Conservation (phyloP, 2,797 vertebrate genomes). For the Phyllotis vaccarum region DNA sequence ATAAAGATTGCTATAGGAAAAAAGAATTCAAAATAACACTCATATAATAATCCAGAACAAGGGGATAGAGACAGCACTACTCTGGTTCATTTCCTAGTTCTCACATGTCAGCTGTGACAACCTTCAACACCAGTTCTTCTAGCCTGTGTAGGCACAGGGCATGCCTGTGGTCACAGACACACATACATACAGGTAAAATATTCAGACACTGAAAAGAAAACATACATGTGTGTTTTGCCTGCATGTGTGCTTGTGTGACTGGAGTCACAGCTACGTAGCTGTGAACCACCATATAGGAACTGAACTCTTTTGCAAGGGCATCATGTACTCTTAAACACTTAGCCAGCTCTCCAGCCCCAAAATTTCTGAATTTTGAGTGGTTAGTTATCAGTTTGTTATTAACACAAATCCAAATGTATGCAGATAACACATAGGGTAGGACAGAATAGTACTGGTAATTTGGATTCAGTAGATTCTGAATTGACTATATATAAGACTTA, state of each 20-base stretch:
- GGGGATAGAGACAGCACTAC: not conserved
- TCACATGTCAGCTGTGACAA: too few species aligned
- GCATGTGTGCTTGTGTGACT: not conserved
- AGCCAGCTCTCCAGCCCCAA: not conserved
- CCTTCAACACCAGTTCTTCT: too few species aligned
- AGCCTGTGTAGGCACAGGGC: too few species aligned
- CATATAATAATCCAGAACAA: not conserved
- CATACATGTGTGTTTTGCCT: not conserved
- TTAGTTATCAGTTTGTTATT: slow-evolving; percentile 7
- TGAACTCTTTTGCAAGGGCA: not conserved
- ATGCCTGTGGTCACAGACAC: too few species aligned
- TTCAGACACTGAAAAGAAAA: too few species aligned
- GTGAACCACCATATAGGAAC: not conserved
- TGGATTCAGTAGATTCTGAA: slow-evolving; percentile 36
- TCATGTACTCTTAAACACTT: not conserved
- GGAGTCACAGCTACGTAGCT: not conserved
- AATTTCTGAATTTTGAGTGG: not conserved
- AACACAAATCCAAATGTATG: not conserved
- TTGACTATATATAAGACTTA: not conserved
- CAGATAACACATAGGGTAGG: not conserved
- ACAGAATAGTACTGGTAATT: not conserved
- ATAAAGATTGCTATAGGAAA: not conserved
- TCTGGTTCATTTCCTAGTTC: not conserved
- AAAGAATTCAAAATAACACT: not conserved
- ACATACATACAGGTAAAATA: too few species aligned